Evolutionary conservation across 1,140 invertebrate genomes (phyloP), one percentile per base, ranked within the genome.

Genomic region (Ooceraea biroi): DNA sequence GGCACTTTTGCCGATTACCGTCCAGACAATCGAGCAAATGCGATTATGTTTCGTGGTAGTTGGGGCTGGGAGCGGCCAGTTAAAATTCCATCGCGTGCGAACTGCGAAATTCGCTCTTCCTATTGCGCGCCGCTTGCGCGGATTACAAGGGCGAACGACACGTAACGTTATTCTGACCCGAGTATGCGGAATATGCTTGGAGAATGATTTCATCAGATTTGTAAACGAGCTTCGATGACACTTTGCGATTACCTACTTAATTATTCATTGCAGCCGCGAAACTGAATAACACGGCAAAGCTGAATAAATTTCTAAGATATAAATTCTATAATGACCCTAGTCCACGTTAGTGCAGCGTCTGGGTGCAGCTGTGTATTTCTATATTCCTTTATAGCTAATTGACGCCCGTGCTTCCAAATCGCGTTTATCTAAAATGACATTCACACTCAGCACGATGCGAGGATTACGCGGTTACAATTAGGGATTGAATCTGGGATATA

Each of bases 71-170:
- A 71, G 76, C 41, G 76, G 50, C 76, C 76, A 44, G 76, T 80
- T 80, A 80, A 80, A 80, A 80, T 80, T 80, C 76, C 76, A 80
- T 80, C 65, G 76, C 76, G 65, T 80, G 76, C 65, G 50, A 80
- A 80, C 76, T 80, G 50, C 22, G 65, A 80, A 80, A 71, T 71
- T 71, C 57, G 27, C 65, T 71, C 65, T 58, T 80, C 65, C 76
- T 60, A 41, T 50, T 55, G 44, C 46, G 27, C 46, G 27, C 14
- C 50, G 65, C 17, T 61, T 44, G 25, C 30, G 25, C 30, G 41
- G 76, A 71, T 80, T 80, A 69, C 50, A 80, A 80, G 41, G 7
- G 48, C 22, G 65, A 69, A 69, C 27, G 22, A 30, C 22, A 22
- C 30, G 30, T 27, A 69, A 27, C 14, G 44, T 57, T 25, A 11